A percentile compares a stretch with the other conserved stretches of the same genome.
phyloP scores from a whole-genome alignment of 2,888 invertebrate genomes.

The Lasioglossum zephyrum region DNA sequence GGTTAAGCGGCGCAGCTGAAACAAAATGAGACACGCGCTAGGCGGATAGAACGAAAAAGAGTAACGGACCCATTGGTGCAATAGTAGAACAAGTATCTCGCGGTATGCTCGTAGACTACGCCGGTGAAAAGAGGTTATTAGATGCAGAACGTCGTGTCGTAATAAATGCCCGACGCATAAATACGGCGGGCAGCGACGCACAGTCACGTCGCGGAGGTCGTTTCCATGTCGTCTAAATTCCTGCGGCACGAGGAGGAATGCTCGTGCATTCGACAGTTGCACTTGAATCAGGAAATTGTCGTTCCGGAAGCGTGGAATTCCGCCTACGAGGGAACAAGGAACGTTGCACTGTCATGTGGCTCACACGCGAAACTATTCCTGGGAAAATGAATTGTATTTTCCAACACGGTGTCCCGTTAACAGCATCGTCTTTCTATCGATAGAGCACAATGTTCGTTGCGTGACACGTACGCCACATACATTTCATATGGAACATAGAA shows the following conservation, averaged over 20 bases:
- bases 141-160: conserved; percentile 58
- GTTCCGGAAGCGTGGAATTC: conserved; percentile 48
- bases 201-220: conserved; percentile 47
- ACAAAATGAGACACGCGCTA: conserved; percentile 46
- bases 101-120: conserved; percentile 36
- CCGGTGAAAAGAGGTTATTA: conserved; percentile 52
- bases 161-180: conserved; percentile 63
- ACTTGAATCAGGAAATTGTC: conserved; percentile 67
- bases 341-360: conserved; percentile 30
- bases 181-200: conserved; percentile 49
- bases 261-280: conserved; percentile 55
- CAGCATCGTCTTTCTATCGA: neutral
- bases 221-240: conserved; percentile 64
- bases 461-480: neutral
- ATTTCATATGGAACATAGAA: neutral
- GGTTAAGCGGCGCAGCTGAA: conserved; percentile 33
- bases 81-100: conserved; percentile 34
- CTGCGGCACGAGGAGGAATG: conserved; percentile 37
- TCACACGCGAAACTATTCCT: conserved; percentile 39
- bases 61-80: conserved; percentile 34
- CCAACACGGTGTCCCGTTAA: neutral
- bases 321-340: conserved; percentile 26
- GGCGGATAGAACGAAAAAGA: conserved; percentile 13
- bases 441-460: neutral
- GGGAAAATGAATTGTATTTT: conserved; percentile 31